phyloP scores from a whole-genome alignment of 1,140 invertebrate species.

The Neoseiulus cucumeris region DNA sequence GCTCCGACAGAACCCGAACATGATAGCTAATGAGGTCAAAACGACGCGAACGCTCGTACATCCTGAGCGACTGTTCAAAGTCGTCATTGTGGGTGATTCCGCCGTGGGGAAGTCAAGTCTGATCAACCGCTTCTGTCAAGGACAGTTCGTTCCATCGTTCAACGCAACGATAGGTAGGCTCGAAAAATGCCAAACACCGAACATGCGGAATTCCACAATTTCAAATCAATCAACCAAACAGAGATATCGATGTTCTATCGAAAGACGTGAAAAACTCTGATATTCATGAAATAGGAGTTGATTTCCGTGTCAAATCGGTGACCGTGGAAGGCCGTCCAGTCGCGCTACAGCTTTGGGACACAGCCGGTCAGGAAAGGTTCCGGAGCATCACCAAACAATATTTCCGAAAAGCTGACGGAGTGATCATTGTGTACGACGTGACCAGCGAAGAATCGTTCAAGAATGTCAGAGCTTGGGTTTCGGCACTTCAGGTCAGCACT shows the following conservation, averaged over 20 bases:
- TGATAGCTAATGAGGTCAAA: too few relatives aligned
- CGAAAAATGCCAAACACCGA: neutral
- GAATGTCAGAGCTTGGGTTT: conserved; percentile 36
- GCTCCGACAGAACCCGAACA: too few relatives aligned
- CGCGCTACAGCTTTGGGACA: conserved; percentile 39
- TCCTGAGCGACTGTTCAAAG: conserved; percentile 35
- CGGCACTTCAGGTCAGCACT: conserved; percentile 28
- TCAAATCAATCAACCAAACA: too few relatives aligned
- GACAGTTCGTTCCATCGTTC: conserved; percentile 33
- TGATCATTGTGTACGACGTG: conserved; percentile 38
- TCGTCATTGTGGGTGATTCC: conserved; percentile 39
- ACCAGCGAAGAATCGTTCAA: conserved; percentile 34
- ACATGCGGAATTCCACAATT: too few relatives aligned
- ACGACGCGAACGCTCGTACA: neutral
- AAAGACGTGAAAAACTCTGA: neutral
- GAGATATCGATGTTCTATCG: neutral
- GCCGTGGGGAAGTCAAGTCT: conserved; percentile 40
- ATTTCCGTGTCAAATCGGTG: conserved; percentile 37
- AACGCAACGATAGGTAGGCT: conserved; percentile 35
- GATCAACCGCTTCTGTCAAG: conserved; percentile 35
- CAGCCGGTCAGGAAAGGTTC: conserved; percentile 38
- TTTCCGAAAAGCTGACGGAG: conserved; percentile 39
- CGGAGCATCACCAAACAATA: conserved; percentile 39
- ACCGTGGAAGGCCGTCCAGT: conserved; percentile 29
- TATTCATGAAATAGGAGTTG: conserved; percentile 27